phyloP scores from a whole-genome alignment of 2,113 vertebrate species.

The Brevimyrus niger region DNA sequence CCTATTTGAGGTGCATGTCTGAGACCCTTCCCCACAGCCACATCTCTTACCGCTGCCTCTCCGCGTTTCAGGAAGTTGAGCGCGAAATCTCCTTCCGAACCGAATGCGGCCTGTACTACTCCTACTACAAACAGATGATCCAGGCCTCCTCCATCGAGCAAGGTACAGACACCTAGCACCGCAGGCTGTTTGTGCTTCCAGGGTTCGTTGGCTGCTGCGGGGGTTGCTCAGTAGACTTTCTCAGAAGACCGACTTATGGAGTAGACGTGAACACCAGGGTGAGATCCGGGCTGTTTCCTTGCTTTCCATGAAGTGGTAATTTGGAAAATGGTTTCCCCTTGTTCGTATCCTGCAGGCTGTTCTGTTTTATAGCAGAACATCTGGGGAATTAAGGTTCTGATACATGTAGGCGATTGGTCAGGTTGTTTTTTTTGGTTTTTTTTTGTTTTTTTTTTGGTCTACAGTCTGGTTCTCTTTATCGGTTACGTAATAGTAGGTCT shows the following conservation, averaged over 20 bases:
- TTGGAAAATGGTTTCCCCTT: neutral
- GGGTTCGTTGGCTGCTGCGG: neutral
- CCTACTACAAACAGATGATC: slow-evolving; percentile 97
- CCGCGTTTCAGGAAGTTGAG: slow-evolving; percentile 81
- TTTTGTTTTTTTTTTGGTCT: neutral
- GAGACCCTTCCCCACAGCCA: neutral
- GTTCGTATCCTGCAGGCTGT: neutral
- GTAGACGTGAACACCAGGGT: neutral
- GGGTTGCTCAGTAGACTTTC: neutral
- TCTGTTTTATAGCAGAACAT: neutral
- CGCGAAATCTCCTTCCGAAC: slow-evolving; percentile 97
- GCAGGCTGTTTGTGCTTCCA: neutral
- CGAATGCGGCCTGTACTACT: slow-evolving; percentile 96
- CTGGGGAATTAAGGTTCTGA: neutral
- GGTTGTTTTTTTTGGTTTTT: neutral
- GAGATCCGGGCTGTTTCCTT: neutral
- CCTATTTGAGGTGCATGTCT: neutral
- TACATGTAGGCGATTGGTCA: neutral
- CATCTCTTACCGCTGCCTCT: slow-evolving; percentile 2
- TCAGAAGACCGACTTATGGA: neutral
- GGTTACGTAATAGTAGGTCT: slow-evolving; percentile 17
- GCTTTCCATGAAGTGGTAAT: neutral
- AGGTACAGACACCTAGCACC: slow-evolving; percentile 61
- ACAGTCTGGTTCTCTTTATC: slow-evolving; percentile 14
- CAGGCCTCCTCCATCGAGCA: slow-evolving; percentile 78